These are phyloP conservation scores for Drosophila nigricruria DNA, from an alignment of 2,888 invertebrate genomes.

Conservation along the genomic window DNA sequence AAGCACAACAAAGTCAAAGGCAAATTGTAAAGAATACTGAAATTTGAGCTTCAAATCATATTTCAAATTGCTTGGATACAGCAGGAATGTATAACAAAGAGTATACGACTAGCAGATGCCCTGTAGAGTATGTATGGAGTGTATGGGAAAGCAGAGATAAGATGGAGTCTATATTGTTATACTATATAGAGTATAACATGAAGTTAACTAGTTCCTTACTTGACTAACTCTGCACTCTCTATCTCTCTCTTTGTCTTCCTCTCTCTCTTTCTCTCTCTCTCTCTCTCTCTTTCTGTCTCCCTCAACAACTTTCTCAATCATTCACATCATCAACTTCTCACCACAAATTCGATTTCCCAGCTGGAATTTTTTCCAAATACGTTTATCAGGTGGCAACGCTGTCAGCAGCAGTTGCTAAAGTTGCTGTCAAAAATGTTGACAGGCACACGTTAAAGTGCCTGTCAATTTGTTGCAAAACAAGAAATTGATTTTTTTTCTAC, in stretches of 20 bases:
- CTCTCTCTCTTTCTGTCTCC: neutral
- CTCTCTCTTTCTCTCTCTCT: neutral
- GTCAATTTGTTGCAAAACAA: conserved; percentile 6
- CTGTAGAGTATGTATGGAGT: no score
- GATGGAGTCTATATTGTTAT: neutral
- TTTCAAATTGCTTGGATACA: conserved; percentile 9
- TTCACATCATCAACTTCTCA: neutral
- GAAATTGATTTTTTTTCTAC: neutral
- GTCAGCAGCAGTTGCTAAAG: neutral
- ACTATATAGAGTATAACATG: no score
- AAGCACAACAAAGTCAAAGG: neutral
- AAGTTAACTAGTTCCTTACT: neutral
- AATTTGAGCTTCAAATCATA: conserved; percentile 9
- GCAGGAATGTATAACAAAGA: neutral
- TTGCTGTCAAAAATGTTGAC: conserved; percentile 10
- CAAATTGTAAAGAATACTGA: neutral
- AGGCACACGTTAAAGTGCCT: conserved; percentile 13
- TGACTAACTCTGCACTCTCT: no score
- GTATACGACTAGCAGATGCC: conserved; percentile 4
- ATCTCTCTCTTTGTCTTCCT: neutral
- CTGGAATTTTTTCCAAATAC: no score
- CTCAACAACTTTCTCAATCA: neutral
- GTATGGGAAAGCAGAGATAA: neutral
- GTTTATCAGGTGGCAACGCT: conserved; percentile 3
- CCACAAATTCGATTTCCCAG: neutral